phyloP scores from a whole-genome alignment of 2,797 vertebrate species.

The Brachyrhaphis roseni region DNA sequence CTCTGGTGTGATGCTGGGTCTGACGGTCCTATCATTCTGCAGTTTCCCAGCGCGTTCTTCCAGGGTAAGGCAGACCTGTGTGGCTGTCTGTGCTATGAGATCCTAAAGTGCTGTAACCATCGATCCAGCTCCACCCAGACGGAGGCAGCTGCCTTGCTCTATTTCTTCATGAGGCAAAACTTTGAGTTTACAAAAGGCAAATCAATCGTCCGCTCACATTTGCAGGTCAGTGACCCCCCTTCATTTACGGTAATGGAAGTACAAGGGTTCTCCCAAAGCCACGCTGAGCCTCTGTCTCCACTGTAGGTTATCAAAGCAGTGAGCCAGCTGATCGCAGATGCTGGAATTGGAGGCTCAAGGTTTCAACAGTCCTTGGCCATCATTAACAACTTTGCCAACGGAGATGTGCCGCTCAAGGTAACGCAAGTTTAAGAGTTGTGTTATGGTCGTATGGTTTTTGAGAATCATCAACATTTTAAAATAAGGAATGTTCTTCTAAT shows the following conservation, averaged over 20 bases:
- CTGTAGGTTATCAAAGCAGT: slow-evolving; percentile 95
- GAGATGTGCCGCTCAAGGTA: slow-evolving; percentile 96
- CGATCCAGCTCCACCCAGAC: slow-evolving; percentile 94
- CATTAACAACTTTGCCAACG: slow-evolving; percentile 98
- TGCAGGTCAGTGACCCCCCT: slow-evolving; percentile 85
- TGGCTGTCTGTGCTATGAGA: slow-evolving; percentile 94
- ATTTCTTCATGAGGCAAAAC: slow-evolving; percentile 99
- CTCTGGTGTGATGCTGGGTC: neutral
- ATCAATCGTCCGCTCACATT: slow-evolving; percentile 96
- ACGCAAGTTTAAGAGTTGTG: neutral
- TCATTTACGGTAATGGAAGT: neutral
- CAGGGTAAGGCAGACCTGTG: slow-evolving; percentile 97
- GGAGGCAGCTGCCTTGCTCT: slow-evolving; percentile 94
- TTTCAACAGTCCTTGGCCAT: slow-evolving; percentile 98
- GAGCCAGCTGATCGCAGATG: slow-evolving; percentile 96
- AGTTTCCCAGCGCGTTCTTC: slow-evolving; percentile 97
- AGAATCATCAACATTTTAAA: neutral
- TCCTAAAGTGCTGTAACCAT: slow-evolving; percentile 98
- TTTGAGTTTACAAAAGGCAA: slow-evolving; percentile 98
- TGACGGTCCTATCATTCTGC: neutral
- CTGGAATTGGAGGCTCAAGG: slow-evolving; percentile 93
- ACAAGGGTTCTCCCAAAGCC: fast-evolving
- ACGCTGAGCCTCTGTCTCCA: neutral
- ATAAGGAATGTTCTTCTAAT: neutral
- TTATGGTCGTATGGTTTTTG: neutral